Evolutionary conservation across 1,140 invertebrate genomes (phyloP).

Genomic region (Drosophila athabasca): DNA sequence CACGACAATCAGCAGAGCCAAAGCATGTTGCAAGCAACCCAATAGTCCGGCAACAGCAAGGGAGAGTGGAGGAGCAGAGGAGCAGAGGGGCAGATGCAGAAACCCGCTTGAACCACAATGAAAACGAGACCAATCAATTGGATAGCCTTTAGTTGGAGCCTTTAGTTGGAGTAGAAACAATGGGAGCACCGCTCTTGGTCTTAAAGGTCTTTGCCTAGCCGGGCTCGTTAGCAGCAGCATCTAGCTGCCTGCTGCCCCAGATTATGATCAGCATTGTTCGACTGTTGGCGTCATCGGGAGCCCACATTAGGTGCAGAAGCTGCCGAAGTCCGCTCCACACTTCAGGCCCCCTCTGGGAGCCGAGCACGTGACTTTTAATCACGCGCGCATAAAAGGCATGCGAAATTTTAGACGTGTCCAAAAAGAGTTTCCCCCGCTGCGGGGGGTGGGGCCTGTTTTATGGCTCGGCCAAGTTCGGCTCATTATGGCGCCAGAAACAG

Average conservation of each 20-base stretch:
- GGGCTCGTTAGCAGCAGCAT: slow-evolving; percentile 66
- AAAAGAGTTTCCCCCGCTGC: slow-evolving; percentile 21
- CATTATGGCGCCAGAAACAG: slow-evolving; percentile 33
- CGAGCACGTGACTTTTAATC: slow-evolving; percentile 79
- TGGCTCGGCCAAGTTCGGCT: slow-evolving; percentile 24
- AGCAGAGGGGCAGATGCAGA: slow-evolving; percentile 4
- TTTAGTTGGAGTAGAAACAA: slow-evolving; percentile 33
- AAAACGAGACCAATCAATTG: slow-evolving; percentile 69
- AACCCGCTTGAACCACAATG: slow-evolving; percentile 54
- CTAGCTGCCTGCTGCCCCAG: slow-evolving; percentile 36
- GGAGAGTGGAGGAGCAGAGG: not conserved
- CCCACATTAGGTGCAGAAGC: slow-evolving; percentile 66
- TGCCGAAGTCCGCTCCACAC: slow-evolving; percentile 4
- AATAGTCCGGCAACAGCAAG: slow-evolving; percentile 16
- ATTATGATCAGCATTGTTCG: slow-evolving; percentile 77
- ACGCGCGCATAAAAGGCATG: slow-evolving; percentile 74
- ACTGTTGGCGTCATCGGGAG: slow-evolving; percentile 37
- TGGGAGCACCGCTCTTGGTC: slow-evolving; percentile 44
- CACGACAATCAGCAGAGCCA: slow-evolving; percentile 51
- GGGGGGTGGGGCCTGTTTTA: not conserved
- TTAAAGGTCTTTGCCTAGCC: slow-evolving; percentile 31
- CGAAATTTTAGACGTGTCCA: slow-evolving; percentile 50
- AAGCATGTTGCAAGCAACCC: slow-evolving; percentile 51
- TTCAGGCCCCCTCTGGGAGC: slow-evolving; percentile 28
- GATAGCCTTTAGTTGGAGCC: slow-evolving; percentile 54